Conservation (phyloP, 2,888 invertebrate genomes). For the Dicyrtomina minuta region DNA sequence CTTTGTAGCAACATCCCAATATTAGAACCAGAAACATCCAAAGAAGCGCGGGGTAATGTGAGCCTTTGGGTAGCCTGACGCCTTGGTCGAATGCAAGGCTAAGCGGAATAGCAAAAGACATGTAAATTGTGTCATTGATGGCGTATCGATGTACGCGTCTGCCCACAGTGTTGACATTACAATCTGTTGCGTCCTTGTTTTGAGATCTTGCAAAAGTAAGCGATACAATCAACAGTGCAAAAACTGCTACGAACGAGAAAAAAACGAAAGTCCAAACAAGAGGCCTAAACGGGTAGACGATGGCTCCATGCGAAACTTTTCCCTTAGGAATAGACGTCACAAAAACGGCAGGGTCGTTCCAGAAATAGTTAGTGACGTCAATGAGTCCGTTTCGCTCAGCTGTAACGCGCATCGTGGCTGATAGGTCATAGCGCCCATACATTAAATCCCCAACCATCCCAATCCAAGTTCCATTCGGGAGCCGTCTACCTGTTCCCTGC, state of each 20-base stretch:
- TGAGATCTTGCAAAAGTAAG: too few relatives aligned
- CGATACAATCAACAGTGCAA: background rate
- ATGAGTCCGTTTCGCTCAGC: slow-evolving; percentile 14
- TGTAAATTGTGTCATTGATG: background rate
- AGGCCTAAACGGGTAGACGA: slow-evolving; percentile 22
- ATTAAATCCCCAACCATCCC: slow-evolving; percentile 28
- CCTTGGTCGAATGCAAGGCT: slow-evolving; percentile 32
- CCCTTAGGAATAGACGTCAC: slow-evolving; percentile 19
- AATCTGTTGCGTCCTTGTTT: too few relatives aligned
- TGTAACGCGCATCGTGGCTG: slow-evolving; percentile 23
- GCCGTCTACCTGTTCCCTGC: background rate
- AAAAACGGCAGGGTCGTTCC: slow-evolving; percentile 29
- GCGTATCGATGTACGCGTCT: background rate
- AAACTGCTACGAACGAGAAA: slow-evolving; percentile 4
- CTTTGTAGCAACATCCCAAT: slow-evolving; percentile 24
- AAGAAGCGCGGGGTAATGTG: slow-evolving; percentile 3
- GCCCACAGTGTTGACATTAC: too few relatives aligned
- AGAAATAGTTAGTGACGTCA: slow-evolving; percentile 9
- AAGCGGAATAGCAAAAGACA: slow-evolving; percentile 25
- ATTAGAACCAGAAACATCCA: slow-evolving; percentile 26
- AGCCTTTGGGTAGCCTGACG: background rate
- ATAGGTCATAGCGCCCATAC: slow-evolving; percentile 22
- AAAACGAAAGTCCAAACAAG: slow-evolving; percentile 24
- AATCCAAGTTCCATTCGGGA: slow-evolving; percentile 37
- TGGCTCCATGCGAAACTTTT: slow-evolving; percentile 11